Base-by-base conservation (phyloP, 2,797 vertebrate species). In the Micromesistius poutassou region DNA sequence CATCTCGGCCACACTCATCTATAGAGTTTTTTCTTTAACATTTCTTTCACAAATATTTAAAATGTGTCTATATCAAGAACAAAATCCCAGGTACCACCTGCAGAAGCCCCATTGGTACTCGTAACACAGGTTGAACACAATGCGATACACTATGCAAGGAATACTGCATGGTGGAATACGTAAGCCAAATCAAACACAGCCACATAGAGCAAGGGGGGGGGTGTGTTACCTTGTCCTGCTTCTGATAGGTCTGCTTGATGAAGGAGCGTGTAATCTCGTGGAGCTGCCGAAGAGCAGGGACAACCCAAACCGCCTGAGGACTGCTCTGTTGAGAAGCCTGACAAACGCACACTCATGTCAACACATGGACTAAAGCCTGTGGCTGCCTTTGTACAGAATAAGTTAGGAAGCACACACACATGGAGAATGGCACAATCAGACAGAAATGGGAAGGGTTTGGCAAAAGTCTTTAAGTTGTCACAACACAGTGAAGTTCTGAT, bases 181-280 rank as follows among this genome's bases (percentile, higher is more conserved):
- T 42, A 12, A 42, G 40, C 40, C 2, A 42, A 42, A 42, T 42
- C 40, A 16, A 42, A 42, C 40, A 42, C 40, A 42, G 40, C 12
- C 4, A 42, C 40, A 42, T 12, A 42, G 40, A 62, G 42, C 46
- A 5, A 19, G 5, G 42, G 42, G 38, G 38, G 66, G 66, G 4
- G 28, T 4, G 13, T 14, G 25, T 73, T 92, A 99, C 98, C 96
- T 99, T 99, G 92, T 99, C 98, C 90, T 99, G 98, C 78, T 99
- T 99, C 92, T 99, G 98, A 88, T 99, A 99, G 30, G 97, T 99
- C 89, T 99, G 98, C 86, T 99, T 99, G 92, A 98, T 98, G 89
- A 99, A 98, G 0, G 98, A 99, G 0, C 98, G 97, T 0, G 98
- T 99, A 90, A 99, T 99, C 92, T 99, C 98, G 19, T 99, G 97